Evolutionary conservation across 2,113 vertebrate species (phyloP).

Genomic region (Coregonus clupeaformis): DNA sequence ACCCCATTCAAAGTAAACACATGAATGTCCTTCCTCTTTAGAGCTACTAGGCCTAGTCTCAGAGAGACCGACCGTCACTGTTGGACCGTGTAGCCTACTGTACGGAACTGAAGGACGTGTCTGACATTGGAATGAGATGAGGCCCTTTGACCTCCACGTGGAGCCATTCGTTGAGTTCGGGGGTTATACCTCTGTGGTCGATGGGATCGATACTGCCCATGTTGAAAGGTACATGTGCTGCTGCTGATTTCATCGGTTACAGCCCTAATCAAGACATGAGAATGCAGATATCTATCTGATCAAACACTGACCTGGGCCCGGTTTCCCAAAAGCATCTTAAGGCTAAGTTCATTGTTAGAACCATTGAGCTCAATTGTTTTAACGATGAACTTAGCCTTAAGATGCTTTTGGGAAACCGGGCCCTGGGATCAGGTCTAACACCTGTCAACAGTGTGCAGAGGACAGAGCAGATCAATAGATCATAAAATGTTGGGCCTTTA

Average conservation of each 20-base stretch:
- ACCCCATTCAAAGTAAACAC: conserved; percentile 29
- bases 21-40: neutral
- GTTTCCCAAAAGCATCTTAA: too few species aligned
- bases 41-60: neutral
- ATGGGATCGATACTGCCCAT: neutral
- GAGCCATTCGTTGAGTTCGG: neutral
- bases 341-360: too few species aligned
- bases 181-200: neutral
- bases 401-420: too few species aligned
- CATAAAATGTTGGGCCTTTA: neutral
- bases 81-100: too few species aligned
- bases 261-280: neutral
- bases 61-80: too few species aligned
- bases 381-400: too few species aligned
- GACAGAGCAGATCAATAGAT: conserved; percentile 47
- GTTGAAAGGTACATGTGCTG: neutral
- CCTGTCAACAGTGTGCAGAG: conserved; percentile 15
- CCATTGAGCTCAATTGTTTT: too few species aligned
- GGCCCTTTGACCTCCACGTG: neutral
- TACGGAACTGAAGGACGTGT: neutral
- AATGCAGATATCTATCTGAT: conserved; percentile 16
- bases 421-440: neutral
- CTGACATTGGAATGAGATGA: neutral
- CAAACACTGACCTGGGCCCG: neutral
- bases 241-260: neutral